Evolutionary conservation across 2,113 vertebrate genomes (phyloP).

Genomic region (Melospiza georgiana): DNA sequence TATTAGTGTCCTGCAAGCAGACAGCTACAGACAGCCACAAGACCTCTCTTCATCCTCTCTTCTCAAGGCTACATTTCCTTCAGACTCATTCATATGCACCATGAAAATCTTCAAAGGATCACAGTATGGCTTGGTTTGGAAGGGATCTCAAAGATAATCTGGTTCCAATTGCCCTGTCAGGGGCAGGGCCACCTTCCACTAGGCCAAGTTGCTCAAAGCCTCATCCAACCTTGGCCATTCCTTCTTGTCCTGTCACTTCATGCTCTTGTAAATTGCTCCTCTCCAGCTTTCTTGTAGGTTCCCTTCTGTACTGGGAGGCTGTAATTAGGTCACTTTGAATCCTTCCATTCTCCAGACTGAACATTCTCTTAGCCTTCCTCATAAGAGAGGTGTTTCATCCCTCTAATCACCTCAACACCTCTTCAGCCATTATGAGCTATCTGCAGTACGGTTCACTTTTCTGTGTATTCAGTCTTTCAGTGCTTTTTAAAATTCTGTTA

Average conservation of each 20-base stretch:
- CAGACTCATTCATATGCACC: not conserved
- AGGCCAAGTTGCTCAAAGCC: not conserved
- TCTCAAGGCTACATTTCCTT: not conserved
- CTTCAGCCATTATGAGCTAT: not conserved
- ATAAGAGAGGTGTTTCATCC: not conserved
- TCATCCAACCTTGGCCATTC: too few species aligned
- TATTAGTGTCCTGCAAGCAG: not conserved
- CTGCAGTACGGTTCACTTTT: not conserved
- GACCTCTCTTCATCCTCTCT: not conserved
- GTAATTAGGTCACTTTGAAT: not conserved
- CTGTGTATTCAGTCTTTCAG: not conserved
- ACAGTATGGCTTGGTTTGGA: not conserved
- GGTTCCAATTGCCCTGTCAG: not conserved
- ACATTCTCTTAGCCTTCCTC: not conserved
- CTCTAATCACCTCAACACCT: rapidly evolving
- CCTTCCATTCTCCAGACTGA: not conserved
- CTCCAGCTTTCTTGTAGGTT: not conserved
- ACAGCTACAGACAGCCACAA: not conserved
- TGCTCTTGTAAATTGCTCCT: not conserved
- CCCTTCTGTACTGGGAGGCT: not conserved
- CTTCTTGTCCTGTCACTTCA: not conserved
- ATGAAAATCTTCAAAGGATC: not conserved
- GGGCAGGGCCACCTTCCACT: not conserved
- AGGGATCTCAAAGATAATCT: not conserved
- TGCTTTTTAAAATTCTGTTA: not conserved